Conservation (phyloP, 2,888 invertebrate genomes). For the Coremacera marginata region DNA sequence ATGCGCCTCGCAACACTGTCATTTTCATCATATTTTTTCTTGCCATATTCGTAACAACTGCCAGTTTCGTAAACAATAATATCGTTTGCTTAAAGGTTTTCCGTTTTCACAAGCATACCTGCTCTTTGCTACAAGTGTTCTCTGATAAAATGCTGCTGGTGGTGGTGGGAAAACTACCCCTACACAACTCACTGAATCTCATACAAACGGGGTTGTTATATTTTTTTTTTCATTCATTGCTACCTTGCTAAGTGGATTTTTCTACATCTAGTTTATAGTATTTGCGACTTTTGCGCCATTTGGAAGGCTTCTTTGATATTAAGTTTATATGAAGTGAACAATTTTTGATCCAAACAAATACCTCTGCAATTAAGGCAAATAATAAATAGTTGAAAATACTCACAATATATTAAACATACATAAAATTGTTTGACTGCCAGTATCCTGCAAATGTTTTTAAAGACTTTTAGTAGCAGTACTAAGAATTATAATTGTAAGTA, state of each 20-base stretch:
- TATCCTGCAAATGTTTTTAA: no score
- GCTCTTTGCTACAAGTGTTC: not conserved
- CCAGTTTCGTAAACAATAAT: not conserved
- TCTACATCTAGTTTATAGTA: constrained; percentile 40
- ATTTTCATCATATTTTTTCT: not conserved
- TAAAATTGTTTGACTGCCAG: no score
- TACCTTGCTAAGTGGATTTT: constrained; percentile 31
- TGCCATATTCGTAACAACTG: not conserved
- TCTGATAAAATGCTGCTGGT: not conserved
- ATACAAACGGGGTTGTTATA: constrained; percentile 30
- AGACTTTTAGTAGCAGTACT: no score
- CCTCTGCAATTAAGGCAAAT: no score
- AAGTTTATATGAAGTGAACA: no score
- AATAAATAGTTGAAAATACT: no score
- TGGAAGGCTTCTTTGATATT: constrained; percentile 44
- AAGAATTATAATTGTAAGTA: no score
- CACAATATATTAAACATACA: no score
- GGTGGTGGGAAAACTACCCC: constrained; percentile 6
- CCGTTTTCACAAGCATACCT: not conserved
- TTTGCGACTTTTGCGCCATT: constrained; percentile 47
- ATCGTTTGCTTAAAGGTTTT: not conserved
- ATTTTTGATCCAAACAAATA: no score
- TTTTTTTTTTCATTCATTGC: not conserved
- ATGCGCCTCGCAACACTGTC: not conserved
- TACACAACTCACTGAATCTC: not conserved